These are phyloP conservation scores for Ladona fulva DNA, from an alignment of 1,140 invertebrate genomes.

Conservation along the genomic window DNA sequence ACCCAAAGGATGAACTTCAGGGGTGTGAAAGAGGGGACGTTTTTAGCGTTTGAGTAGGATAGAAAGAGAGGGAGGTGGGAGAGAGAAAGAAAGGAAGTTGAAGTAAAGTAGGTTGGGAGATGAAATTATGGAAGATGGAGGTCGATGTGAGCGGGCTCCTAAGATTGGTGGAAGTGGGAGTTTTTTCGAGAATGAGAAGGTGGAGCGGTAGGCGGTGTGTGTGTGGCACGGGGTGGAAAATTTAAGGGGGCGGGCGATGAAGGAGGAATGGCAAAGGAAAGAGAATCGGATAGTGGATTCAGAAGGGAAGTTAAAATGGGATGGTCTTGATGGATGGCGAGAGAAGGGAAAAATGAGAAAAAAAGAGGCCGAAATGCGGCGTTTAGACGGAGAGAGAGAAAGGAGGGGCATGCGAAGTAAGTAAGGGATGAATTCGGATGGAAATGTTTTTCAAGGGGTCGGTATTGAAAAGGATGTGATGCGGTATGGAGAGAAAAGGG, in stretches of 20 bases:
- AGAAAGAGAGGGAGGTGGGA: not conserved
- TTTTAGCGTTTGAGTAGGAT: not conserved
- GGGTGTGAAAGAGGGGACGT: not conserved
- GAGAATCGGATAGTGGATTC: not conserved
- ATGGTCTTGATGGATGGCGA: not conserved
- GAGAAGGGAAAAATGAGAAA: not conserved
- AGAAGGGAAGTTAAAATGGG: not conserved
- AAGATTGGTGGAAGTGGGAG: not conserved
- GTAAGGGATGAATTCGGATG: not conserved
- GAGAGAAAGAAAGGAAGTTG: not conserved
- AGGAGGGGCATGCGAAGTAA: not conserved
- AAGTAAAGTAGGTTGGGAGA: not conserved
- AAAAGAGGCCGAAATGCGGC: not conserved
- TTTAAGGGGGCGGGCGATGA: not conserved
- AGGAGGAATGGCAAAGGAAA: not conserved
- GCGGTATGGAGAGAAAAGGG: not conserved
- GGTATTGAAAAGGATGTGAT: not conserved
- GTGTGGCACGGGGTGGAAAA: not conserved
- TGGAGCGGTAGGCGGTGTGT: not conserved
- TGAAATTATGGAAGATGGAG: not conserved
- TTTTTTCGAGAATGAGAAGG: not conserved
- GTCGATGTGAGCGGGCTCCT: not conserved
- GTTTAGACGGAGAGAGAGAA: not conserved
- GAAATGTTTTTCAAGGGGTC: not conserved
- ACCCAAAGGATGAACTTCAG: no score